These are phyloP conservation scores for Oxycera nigricornis DNA, from an alignment of 2,888 invertebrate species.

Conservation along the genomic window DNA sequence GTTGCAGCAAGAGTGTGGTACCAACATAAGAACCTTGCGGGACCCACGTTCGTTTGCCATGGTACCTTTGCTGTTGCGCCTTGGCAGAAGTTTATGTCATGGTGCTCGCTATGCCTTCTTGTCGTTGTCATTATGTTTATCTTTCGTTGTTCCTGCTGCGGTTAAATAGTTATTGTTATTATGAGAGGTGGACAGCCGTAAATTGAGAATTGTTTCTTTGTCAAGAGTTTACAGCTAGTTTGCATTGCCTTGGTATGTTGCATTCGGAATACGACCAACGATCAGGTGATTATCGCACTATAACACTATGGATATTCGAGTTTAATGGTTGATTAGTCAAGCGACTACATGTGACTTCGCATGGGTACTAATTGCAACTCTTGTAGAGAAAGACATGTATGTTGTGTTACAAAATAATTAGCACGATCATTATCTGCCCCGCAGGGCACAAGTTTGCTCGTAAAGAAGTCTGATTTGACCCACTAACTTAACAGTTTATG, in stretches of 20 bases:
- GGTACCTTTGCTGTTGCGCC: not conserved
- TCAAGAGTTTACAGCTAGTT: not conserved
- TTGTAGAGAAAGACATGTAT: not conserved
- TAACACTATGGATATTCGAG: not conserved
- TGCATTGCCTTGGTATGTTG: not conserved
- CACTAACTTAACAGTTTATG: not conserved
- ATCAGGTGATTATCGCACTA: not conserved
- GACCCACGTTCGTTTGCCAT: not conserved
- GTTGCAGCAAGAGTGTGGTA: conserved; percentile 12
- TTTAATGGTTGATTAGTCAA: not conserved
- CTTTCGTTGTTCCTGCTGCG: conserved; percentile 1
- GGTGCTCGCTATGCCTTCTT: not conserved
- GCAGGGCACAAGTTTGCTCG: not conserved
- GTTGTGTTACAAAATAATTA: not conserved
- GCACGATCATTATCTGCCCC: not conserved
- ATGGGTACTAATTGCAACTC: not conserved
- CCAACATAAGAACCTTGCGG: conserved; percentile 22
- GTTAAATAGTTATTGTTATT: conserved; percentile 17
- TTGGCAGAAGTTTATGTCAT: not conserved
- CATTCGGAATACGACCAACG: not conserved
- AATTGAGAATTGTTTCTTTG: not conserved
- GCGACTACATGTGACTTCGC: not conserved
- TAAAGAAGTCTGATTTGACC: not conserved
- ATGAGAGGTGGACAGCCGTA: conserved; percentile 20
- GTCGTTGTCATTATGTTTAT: conserved; percentile 12